Evolutionary conservation across 2,113 vertebrate genomes (phyloP).

Genomic region (Panthera uncia): DNA sequence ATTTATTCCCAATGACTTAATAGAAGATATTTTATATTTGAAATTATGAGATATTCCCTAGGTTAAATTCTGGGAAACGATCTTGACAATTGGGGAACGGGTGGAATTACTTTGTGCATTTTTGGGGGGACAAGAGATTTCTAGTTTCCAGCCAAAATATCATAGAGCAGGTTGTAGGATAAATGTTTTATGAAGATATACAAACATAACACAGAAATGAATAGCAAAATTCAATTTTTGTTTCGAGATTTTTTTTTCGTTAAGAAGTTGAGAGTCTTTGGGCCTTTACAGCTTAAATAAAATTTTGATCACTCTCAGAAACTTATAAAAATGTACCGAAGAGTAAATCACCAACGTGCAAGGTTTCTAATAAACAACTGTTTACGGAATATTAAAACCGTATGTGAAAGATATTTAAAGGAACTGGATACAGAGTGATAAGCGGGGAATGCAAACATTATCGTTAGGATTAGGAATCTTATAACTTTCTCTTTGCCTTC

Average conservation of each 20-base stretch:
- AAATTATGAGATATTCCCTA: background rate
- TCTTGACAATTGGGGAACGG: background rate
- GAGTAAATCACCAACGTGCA: background rate
- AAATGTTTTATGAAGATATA: background rate
- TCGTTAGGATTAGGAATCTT: background rate
- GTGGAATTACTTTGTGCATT: conserved; percentile 8
- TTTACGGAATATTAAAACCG: background rate
- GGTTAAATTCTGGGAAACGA: background rate
- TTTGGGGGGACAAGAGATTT: background rate
- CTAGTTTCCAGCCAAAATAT: conserved; percentile 15
- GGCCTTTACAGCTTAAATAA: background rate
- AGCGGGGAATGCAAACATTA: background rate
- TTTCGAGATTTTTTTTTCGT: background rate
- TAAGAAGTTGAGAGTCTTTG: background rate
- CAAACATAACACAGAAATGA: background rate
- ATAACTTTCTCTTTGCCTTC: background rate
- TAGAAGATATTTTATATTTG: conserved; percentile 7
- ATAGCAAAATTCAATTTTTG: conserved; percentile 14
- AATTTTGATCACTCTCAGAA: background rate
- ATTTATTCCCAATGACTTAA: background rate
- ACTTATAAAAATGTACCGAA: background rate
- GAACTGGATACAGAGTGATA: background rate
- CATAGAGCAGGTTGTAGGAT: background rate
- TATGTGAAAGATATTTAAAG: background rate
- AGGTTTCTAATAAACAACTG: background rate